Evolutionary conservation across 2,113 vertebrate species (phyloP), one percentile per base, ranked within the genome.

Genomic region (Stegastes partitus): DNA sequence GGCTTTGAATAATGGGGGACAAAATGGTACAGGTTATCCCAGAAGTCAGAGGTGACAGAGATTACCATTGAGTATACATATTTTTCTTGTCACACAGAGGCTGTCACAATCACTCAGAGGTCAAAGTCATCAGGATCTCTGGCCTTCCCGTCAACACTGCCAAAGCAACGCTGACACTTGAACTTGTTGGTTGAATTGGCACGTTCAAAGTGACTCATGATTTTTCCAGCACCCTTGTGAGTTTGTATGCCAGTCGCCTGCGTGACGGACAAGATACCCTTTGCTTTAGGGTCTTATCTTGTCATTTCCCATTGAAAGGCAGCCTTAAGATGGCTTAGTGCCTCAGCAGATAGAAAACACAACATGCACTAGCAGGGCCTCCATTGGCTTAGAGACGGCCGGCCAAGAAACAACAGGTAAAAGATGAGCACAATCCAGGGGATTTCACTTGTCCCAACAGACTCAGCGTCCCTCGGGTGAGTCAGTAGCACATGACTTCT

Each of bases 291-390:
- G 91, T 88, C 85, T 94, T 93, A 92, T 91, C 92, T 87, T 90
- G 91, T 94, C 91, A 93, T 90, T 77, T 92, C 88, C 89, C 83
- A 92, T 93, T 92, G 87, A 73, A 72, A 74, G 58, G 53, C 42
- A 57, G 77, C 67, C 56, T 63, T 61, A 85, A 75, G 63, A 81
- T 77, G 91, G 89, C 89, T 90, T 90, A 90, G 66, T 8, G 55
- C 73, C 62, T 74, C 59, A 23, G 51, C 51, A 65, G 58, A 85
- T 66, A 85, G 76, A 83, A 89, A 93, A 84, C 77, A 90, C 67
- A 89, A 86, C 74, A 25, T 14, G 25, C 66, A 56, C 76, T 37
- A 49, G n/a, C 76, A 69, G 67, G 77, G 89, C 80, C 86, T 90
- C 79, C 51, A 4, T 25, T 15, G 58, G 90, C 89, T 92, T 81